Evolutionary conservation across 2,797 vertebrate genomes (phyloP).

Genomic region (Lindbergichthys nudifrons): DNA sequence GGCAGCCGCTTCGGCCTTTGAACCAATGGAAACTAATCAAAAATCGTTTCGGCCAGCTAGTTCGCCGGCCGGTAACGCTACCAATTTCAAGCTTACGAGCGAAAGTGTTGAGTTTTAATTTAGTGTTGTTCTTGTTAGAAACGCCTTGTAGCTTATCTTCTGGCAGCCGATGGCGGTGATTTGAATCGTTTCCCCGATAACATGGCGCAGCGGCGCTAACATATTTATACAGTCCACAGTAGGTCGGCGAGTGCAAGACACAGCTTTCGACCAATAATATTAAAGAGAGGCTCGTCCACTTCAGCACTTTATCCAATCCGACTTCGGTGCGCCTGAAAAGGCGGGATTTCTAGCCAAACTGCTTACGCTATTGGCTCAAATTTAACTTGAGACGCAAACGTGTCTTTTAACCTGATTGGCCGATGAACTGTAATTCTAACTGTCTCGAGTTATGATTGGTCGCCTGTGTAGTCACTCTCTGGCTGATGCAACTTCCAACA

Average conservation of each 20-base stretch:
- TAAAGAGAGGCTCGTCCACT: rapidly evolving
- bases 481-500: slow-evolving; percentile 83
- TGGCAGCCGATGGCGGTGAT: rapidly evolving
- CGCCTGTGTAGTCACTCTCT: slow-evolving; percentile 42
- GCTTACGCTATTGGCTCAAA: slow-evolving; percentile 51
- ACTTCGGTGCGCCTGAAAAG: slow-evolving; percentile 34
- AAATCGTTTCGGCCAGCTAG: slow-evolving; percentile 35
- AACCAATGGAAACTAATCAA: not conserved
- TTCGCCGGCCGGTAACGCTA: slow-evolving; percentile 13
- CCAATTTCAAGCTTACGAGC: rapidly evolving
- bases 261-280: slow-evolving; percentile 65
- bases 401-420: slow-evolving; percentile 29
- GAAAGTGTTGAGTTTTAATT: not conserved
- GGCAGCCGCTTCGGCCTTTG: slow-evolving; percentile 70
- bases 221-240: slow-evolving; percentile 45
- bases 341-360: not conserved
- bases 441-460: slow-evolving; percentile 49
- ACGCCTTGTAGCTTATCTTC: rapidly evolving
- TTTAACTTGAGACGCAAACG: rapidly evolving
- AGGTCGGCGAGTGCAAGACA: not conserved
- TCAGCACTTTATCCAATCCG: slow-evolving; percentile 48
- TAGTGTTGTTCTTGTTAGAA: not conserved
- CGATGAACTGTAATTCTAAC: slow-evolving; percentile 32
- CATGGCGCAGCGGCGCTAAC: slow-evolving; percentile 16
- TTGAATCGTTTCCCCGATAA: slow-evolving; percentile 33